Conservation (phyloP, 2,888 invertebrate genomes). For the Coelinius sp. region DNA sequence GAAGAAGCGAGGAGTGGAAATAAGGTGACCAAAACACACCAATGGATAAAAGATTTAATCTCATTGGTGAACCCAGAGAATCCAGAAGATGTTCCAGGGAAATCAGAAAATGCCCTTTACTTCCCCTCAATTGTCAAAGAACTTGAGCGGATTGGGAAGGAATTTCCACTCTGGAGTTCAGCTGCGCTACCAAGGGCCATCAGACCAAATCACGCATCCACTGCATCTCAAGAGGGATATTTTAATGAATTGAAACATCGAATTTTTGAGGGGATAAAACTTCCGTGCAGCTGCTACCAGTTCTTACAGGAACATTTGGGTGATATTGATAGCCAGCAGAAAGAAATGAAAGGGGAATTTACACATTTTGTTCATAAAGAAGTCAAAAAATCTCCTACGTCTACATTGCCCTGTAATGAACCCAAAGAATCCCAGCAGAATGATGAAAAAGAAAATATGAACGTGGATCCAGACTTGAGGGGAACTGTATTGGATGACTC, state of each 20-base stretch:
- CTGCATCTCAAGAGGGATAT: neutral
- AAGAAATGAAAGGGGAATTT: neutral
- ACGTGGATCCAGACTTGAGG: neutral
- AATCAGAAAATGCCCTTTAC: neutral
- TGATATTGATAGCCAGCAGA: neutral
- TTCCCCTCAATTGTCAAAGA: neutral
- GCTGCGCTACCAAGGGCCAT: neutral
- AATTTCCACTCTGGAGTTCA: neutral
- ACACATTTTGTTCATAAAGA: neutral
- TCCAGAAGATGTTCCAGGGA: neutral
- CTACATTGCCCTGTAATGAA: neutral
- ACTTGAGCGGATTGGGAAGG: neutral
- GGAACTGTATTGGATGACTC: neutral
- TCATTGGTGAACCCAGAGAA: neutral
- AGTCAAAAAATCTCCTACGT: neutral
- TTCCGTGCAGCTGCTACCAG: neutral
- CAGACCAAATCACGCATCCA: neutral
- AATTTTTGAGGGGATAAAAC: neutral
- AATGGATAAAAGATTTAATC: neutral
- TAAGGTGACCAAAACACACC: neutral
- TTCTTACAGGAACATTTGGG: neutral
- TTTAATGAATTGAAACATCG: neutral
- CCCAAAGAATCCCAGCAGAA: neutral
- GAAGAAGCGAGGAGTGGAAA: neutral
- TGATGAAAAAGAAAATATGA: neutral